These are phyloP conservation scores for Nothoprocta perdicaria DNA, from an alignment of 2,113 vertebrate species.

Conservation along the genomic window DNA sequence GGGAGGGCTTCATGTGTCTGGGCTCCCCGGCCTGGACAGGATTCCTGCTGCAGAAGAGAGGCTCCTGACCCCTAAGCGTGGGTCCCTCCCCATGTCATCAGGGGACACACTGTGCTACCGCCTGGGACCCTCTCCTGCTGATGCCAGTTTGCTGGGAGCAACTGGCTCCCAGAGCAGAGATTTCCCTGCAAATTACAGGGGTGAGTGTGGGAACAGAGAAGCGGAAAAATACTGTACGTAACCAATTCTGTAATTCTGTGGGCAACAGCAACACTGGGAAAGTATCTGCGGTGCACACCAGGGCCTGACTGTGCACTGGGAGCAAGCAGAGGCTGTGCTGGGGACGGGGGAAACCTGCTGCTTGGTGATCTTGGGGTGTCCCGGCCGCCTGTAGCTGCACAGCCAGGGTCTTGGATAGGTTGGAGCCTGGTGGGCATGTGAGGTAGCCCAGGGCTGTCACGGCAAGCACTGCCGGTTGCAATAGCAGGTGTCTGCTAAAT, in stretches of 20 bases:
- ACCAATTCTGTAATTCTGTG: slow-evolving; percentile 19
- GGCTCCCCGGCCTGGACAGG: too few relatives aligned
- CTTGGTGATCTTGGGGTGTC: neutral
- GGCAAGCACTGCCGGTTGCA: neutral
- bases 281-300: neutral
- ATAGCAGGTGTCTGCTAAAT: slow-evolving; percentile 59
- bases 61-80: too few relatives aligned
- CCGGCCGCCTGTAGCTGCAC: too few relatives aligned
- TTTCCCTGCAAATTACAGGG: slow-evolving; percentile 7
- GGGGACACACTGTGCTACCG: too few relatives aligned
- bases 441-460: neutral
- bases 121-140: too few relatives aligned
- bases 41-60: neutral
- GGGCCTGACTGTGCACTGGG: neutral
- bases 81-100: too few relatives aligned
- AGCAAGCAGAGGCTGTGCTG: neutral
- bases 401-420: too few relatives aligned
- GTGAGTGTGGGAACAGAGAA: neutral
- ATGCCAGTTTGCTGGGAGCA: neutral
- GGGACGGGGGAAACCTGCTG: neutral
- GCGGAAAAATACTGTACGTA: neutral
- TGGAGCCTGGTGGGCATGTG: too few relatives aligned
- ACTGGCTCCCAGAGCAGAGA: fast-evolving
- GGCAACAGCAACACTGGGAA: neutral
- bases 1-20: too few relatives aligned